Percentiles rank a stretch among this genome's conserved stretches.
phyloP scores from a whole-genome alignment of 2,888 invertebrate genomes.

The Dyspetes luteomarginatus region DNA sequence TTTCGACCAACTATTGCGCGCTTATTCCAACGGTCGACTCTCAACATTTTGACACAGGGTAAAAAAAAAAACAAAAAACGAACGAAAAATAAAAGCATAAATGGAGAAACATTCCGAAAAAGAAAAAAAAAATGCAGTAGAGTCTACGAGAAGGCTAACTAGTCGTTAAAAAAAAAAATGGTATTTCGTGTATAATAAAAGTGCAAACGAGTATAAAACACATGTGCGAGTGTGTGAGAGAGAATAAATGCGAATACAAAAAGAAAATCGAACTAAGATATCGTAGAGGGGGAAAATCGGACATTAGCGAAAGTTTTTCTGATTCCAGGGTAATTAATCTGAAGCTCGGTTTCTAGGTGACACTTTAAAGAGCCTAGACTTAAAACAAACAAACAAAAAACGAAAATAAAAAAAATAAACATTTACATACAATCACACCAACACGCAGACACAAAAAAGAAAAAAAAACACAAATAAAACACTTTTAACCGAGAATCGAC shows the following conservation, averaged over 20 bases:
- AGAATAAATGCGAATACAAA: constrained; percentile 63
- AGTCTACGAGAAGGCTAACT: constrained; percentile 60
- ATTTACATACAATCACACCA: constrained; percentile 21
- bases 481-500: constrained; percentile 80
- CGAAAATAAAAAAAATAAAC: constrained; percentile 16
- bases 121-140: constrained; percentile 68
- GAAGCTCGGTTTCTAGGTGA: constrained; percentile 76
- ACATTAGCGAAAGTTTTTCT: constrained; percentile 80
- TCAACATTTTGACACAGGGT: constrained; percentile 80
- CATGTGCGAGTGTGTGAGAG: constrained; percentile 4
- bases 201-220: constrained; percentile 50
- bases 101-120: constrained; percentile 74
- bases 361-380: constrained; percentile 63
- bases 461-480: constrained; percentile 47
- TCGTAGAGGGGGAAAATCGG: constrained; percentile 78
- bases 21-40: constrained; percentile 71
- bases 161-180: constrained; percentile 67
- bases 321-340: constrained; percentile 82
- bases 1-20: constrained; percentile 66
- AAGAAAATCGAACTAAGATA: constrained; percentile 68
- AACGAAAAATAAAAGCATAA: constrained; percentile 73
- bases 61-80: constrained; percentile 68
- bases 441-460: constrained; percentile 27
- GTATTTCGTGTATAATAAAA: constrained; percentile 76
- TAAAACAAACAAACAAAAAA: constrained; percentile 43